These are phyloP conservation scores for Macroglossus sobrinus DNA, from an alignment of 2,113 vertebrate species.

Conservation along the genomic window DNA sequence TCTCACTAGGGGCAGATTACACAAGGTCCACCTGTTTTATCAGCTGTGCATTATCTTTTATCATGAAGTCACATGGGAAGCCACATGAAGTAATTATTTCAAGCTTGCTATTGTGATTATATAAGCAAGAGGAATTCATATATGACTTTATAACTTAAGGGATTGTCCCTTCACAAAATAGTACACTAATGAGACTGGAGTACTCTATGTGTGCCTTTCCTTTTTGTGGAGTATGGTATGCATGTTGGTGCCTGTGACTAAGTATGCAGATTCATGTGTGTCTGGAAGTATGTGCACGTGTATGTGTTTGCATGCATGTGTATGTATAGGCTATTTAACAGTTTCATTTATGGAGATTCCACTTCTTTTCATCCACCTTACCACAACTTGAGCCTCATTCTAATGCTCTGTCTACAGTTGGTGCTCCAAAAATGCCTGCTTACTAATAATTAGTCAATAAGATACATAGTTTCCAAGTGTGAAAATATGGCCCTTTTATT, in stretches of 20 bases:
- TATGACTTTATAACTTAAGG: not conserved
- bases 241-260: not conserved
- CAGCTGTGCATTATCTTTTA: not conserved
- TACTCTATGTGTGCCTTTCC: not conserved
- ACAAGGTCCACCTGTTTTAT: not conserved
- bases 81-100: not conserved
- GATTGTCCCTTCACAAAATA: not conserved
- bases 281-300: not conserved
- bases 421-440: not conserved
- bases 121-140: not conserved
- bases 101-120: not conserved
- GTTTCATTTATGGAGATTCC: not conserved
- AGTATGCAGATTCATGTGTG: not conserved
- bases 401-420: not conserved
- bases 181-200: not conserved
- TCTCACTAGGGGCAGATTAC: not conserved
- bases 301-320: not conserved
- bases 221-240: not conserved
- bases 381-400: not conserved
- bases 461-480: not conserved
- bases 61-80: not conserved
- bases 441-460: not conserved
- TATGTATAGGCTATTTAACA: not conserved
- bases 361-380: not conserved
- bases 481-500: not conserved